Percentiles rank a stretch among this genome's conserved stretches.
phyloP scores from a whole-genome alignment of 2,113 vertebrate species.

The Pontoporia blainvillei region DNA sequence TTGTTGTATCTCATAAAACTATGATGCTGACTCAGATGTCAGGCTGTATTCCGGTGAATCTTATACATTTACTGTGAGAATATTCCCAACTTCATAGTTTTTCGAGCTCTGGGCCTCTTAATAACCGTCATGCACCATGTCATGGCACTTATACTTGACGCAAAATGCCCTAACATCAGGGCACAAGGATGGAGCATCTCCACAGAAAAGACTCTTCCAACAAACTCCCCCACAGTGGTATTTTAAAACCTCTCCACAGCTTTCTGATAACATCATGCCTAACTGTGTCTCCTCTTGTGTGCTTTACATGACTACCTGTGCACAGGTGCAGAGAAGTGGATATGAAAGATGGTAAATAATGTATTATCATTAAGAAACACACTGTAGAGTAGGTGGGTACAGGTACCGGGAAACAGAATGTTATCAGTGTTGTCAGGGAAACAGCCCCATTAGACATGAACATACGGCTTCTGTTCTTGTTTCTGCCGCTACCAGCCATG shows the following conservation, averaged over 20 bases:
- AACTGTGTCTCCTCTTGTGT: conserved; percentile 56
- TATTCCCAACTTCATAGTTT: not conserved
- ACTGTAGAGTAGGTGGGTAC: not conserved
- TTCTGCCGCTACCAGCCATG: not conserved
- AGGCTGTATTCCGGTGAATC: not conserved
- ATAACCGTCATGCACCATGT: not conserved
- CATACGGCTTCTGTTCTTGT: not conserved
- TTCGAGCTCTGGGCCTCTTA: not conserved
- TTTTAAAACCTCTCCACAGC: not conserved
- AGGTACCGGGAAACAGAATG: not conserved
- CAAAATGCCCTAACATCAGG: not conserved
- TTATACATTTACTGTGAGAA: not conserved
- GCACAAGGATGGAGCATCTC: not conserved
- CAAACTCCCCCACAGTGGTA: not conserved
- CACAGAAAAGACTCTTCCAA: not conserved
- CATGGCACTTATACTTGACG: not conserved
- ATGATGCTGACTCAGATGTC: not conserved
- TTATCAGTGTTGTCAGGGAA: not conserved
- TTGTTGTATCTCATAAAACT: not conserved
- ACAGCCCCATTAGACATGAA: not conserved
- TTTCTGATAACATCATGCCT: conserved; percentile 56
- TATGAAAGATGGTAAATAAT: conserved; percentile 48
- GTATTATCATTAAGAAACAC: conserved; percentile 30
- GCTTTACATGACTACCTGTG: conserved; percentile 60
- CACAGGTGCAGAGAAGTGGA: conserved; percentile 53